These are phyloP conservation scores for Zoanthus sociatus DNA, from an alignment of 92 coral and sea anemone species.

Conservation along the genomic window DNA sequence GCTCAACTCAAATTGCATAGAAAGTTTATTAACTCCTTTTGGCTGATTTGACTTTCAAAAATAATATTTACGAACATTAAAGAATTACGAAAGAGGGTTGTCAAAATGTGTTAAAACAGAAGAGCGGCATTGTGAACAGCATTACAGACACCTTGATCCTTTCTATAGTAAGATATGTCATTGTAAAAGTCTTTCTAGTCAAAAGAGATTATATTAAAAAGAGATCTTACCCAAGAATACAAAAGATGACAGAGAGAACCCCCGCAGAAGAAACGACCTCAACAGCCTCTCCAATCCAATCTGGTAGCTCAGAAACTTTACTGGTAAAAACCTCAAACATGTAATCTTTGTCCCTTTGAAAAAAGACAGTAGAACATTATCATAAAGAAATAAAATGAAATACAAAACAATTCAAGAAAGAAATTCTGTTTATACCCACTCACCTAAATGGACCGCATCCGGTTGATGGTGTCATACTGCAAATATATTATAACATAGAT, in stretches of 20 bases:
- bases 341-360: constrained; percentile 56
- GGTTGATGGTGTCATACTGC: constrained; percentile 76
- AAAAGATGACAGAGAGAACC: constrained; percentile 83
- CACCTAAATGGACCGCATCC: constrained; percentile 95
- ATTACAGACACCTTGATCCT: too few species aligned
- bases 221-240: constrained; percentile 85
- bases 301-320: constrained; percentile 63
- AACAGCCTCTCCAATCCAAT: constrained; percentile 62
- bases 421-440: background rate
- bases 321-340: constrained; percentile 79
- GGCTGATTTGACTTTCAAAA: too few species aligned
- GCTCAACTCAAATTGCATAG: too few species aligned
- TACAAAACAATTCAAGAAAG: too few species aligned
- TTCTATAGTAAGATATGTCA: too few species aligned
- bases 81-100: too few species aligned
- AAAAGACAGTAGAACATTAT: background rate
- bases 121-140: background rate
- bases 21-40: too few species aligned
- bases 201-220: too few species aligned
- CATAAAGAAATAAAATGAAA: too few species aligned
- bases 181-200: too few species aligned
- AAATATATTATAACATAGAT: background rate
- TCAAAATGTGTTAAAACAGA: too few species aligned
- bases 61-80: too few species aligned
- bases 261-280: constrained; percentile 83